Conservation (phyloP, 2,797 vertebrate genomes). For the Antennarius maculatus region DNA sequence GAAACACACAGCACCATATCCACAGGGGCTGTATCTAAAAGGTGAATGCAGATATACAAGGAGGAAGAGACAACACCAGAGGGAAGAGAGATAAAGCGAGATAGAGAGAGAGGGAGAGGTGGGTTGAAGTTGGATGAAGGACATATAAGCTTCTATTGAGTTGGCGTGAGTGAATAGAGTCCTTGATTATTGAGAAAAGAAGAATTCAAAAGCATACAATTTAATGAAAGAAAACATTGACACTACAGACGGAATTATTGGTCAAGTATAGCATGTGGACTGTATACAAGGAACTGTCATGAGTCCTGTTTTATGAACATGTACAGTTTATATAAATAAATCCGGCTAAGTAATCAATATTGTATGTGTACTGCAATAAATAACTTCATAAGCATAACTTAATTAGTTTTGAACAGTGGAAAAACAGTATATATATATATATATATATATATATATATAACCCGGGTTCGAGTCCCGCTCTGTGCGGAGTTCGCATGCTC, state of each 20-base stretch:
- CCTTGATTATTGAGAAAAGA: constrained; percentile 73
- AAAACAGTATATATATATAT: no score
- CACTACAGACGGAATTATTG: neutral
- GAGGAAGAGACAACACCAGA: constrained; percentile 51
- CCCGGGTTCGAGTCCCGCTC: no score
- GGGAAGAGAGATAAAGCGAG: constrained; percentile 42
- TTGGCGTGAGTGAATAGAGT: constrained; percentile 75
- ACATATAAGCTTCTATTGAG: constrained; percentile 71
- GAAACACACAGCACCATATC: constrained; percentile 62
- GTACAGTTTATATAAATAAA: no score
- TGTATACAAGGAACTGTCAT: neutral
- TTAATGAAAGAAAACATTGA: constrained; percentile 33
- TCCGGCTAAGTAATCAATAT: neutral
- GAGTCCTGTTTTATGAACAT: no score
- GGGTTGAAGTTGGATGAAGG: constrained; percentile 76
- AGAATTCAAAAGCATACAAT: constrained; percentile 78
- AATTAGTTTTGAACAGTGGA: no score
- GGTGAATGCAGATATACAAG: constrained; percentile 48
- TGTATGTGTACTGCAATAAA: neutral
- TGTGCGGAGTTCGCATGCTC: no score
- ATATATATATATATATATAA: no score
- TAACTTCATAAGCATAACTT: no score
- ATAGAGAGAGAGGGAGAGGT: constrained; percentile 49
- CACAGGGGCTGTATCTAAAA: constrained; percentile 70
- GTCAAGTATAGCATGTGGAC: neutral